Evolutionary conservation across 2,888 invertebrate species (phyloP).

Genomic region (Brachynemurus nebulosus): DNA sequence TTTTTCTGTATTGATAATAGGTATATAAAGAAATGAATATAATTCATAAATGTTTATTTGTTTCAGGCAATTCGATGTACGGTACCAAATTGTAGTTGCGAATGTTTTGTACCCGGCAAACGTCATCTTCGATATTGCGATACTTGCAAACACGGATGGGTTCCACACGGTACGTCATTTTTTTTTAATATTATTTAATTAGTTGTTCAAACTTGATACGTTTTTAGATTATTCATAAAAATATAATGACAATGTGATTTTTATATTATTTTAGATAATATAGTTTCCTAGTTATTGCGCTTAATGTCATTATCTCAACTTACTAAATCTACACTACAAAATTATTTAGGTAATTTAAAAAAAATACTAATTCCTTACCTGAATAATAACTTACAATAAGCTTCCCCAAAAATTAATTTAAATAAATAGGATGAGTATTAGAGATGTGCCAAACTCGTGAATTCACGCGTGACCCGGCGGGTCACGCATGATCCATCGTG

Average conservation of each 20-base stretch:
- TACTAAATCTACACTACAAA: too few species aligned
- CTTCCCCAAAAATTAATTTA: too few species aligned
- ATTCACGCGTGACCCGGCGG: too few species aligned
- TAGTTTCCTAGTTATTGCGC: too few species aligned
- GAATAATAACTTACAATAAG: too few species aligned
- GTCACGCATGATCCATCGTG: too few species aligned
- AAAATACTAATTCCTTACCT: too few species aligned
- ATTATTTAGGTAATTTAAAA: too few species aligned
- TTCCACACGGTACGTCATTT: slow-evolving; percentile 51
- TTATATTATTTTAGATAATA: too few species aligned
- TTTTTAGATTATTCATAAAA: neutral
- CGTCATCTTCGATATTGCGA: slow-evolving; percentile 51
- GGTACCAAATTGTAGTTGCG: slow-evolving; percentile 48
- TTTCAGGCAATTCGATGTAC: slow-evolving; percentile 53
- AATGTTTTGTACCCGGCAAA: slow-evolving; percentile 55
- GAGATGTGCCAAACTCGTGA: too few species aligned
- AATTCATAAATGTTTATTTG: slow-evolving; percentile 18
- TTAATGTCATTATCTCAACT: too few species aligned
- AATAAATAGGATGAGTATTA: too few species aligned
- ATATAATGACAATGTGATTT: neutral
- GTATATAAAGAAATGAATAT: neutral
- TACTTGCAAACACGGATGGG: slow-evolving; percentile 59
- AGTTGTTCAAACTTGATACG: neutral
- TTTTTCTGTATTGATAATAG: neutral
- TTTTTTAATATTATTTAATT: slow-evolving; percentile 1